Conservation (phyloP, 2,797 vertebrate genomes). For the Philypnodon macrostomus region DNA sequence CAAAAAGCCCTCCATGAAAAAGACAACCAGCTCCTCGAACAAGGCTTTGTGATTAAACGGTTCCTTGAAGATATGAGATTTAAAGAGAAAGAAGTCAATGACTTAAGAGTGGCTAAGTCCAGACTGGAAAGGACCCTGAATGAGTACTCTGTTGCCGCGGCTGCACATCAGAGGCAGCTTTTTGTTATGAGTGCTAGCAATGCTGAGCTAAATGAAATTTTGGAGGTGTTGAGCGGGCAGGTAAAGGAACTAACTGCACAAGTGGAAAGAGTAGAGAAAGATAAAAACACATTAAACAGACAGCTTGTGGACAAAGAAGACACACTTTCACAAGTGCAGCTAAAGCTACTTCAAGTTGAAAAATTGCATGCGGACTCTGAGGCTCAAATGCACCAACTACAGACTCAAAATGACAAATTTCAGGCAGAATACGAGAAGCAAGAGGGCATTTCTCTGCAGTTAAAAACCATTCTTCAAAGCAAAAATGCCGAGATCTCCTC, state of each 20-base stretch:
- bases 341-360: slow-evolving; percentile 63
- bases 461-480: slow-evolving; percentile 80
- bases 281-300: slow-evolving; percentile 67
- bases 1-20: slow-evolving; percentile 80
- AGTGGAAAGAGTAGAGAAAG: slow-evolving; percentile 67
- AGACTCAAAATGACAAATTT: slow-evolving; percentile 68
- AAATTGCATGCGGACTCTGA: slow-evolving; percentile 65
- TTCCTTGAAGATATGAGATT: slow-evolving; percentile 77
- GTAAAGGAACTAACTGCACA: slow-evolving; percentile 67
- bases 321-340: slow-evolving; percentile 65
- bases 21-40: slow-evolving; percentile 80
- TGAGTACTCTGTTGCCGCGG: slow-evolving; percentile 73
- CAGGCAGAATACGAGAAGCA: slow-evolving; percentile 80
- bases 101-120: slow-evolving; percentile 65
- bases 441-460: slow-evolving; percentile 76
- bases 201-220: slow-evolving; percentile 57
- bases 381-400: slow-evolving; percentile 66
- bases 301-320: slow-evolving; percentile 68
- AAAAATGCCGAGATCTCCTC: slow-evolving; percentile 87
- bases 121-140: slow-evolving; percentile 73
- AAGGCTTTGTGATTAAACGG: slow-evolving; percentile 70
- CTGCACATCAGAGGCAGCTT: slow-evolving; percentile 74
- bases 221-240: slow-evolving; percentile 62
- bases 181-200: slow-evolving; percentile 79
- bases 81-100: slow-evolving; percentile 71